Conservation (phyloP, 2,888 invertebrate species). For the Trissolcus japonicus region DNA sequence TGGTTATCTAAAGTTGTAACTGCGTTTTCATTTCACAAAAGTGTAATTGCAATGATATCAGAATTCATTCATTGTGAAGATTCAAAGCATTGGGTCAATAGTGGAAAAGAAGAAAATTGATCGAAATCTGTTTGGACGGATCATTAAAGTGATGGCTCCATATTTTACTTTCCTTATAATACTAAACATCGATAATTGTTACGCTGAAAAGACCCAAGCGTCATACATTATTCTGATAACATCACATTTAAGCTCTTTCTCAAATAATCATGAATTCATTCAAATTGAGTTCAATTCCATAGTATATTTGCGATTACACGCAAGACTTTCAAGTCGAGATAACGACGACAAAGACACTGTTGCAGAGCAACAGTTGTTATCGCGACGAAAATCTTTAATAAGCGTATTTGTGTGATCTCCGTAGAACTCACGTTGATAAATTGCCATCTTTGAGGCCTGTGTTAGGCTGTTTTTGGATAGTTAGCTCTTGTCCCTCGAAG, state of each 20-base stretch:
- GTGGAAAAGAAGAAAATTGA: no score
- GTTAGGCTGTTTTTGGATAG: conserved; percentile 96
- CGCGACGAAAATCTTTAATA: not conserved
- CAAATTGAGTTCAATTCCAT: conserved; percentile 6
- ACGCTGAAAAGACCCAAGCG: conserved; percentile 5
- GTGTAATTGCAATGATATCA: no score
- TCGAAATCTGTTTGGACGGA: not conserved
- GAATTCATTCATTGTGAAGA: no score
- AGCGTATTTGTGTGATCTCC: not conserved
- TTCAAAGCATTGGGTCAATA: no score
- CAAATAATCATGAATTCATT: conserved; percentile 15
- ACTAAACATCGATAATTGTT: not conserved
- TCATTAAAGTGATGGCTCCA: not conserved
- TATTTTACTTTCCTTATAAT: not conserved
- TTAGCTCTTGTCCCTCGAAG: conserved; percentile 96
- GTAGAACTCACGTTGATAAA: conserved; percentile 83
- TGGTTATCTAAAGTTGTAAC: not conserved
- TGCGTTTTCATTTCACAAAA: not conserved
- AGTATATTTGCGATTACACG: conserved; percentile 8
- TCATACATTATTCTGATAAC: conserved; percentile 14
- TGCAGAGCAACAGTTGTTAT: conserved; percentile 9
- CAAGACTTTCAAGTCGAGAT: not conserved
- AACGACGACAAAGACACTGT: conserved; percentile 1
- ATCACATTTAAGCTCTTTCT: conserved; percentile 5
- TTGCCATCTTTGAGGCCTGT: conserved; percentile 89